Evolutionary conservation across 2,888 invertebrate species (phyloP).

Genomic region (Hemithea aestivaria): DNA sequence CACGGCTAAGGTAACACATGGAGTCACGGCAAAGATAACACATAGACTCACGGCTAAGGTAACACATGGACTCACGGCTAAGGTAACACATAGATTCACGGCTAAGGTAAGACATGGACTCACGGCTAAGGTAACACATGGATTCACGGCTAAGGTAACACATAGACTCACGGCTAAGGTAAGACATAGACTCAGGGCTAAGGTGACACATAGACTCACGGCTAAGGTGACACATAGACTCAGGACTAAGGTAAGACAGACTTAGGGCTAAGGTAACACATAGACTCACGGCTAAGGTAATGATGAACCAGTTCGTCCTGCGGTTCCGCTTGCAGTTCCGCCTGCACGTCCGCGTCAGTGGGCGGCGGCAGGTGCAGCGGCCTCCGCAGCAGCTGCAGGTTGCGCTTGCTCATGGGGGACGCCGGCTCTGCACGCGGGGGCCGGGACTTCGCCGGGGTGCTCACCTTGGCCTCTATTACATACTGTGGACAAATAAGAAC

Average conservation of each 20-base stretch:
- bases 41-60: no score
- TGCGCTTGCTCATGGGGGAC: slow-evolving; percentile 73
- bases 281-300: slow-evolving; percentile 60
- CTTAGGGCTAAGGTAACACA: not conserved
- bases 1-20: no score
- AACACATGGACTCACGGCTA: no score
- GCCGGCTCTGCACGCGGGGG: slow-evolving; percentile 44
- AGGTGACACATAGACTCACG: no score
- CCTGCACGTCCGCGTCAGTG: not conserved
- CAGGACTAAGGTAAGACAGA: no score
- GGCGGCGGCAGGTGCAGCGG: slow-evolving; percentile 53
- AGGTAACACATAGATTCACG: slow-evolving; percentile 41
- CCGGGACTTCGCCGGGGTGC: slow-evolving; percentile 50
- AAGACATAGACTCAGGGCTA: no score
- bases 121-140: no score
- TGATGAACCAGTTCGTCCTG: slow-evolving; percentile 63
- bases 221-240: no score
- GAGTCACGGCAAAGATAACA: no score
- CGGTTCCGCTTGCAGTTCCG: slow-evolving; percentile 24
- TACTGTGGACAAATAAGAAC: slow-evolving; percentile 36
- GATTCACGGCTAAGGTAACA: no score
- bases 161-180: no score
- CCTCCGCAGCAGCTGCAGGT: slow-evolving; percentile 70
- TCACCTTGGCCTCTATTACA: slow-evolving; percentile 46
- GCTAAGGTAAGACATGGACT: slow-evolving; percentile 60